Conservation (phyloP, 1,140 invertebrate genomes). For the Conus ventricosus region DNA sequence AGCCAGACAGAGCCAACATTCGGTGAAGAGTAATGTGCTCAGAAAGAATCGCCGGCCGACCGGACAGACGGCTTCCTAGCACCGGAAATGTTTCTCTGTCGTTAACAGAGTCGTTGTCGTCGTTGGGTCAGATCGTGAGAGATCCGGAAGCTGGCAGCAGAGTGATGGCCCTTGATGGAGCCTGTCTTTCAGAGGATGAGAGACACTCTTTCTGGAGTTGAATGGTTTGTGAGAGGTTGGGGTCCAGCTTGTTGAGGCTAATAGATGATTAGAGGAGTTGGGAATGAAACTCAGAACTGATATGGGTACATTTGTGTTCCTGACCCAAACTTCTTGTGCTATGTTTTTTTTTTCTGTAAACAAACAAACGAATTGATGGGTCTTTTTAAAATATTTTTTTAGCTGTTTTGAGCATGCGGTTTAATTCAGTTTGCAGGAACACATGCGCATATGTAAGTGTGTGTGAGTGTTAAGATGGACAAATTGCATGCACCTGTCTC, state of each 20-base stretch:
- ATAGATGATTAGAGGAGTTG: background rate
- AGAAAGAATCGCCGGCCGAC: background rate
- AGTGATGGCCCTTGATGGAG: conserved; percentile 34
- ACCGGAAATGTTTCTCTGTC: conserved; percentile 36
- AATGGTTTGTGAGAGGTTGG: background rate
- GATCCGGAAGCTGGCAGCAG: conserved; percentile 28
- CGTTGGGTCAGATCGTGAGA: conserved; percentile 34
- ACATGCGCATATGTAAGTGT: too few relatives aligned
- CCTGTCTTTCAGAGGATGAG: background rate
- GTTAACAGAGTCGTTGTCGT: conserved; percentile 31
- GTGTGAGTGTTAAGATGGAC: too few relatives aligned
- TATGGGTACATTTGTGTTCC: background rate
- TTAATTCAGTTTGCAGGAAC: too few relatives aligned
- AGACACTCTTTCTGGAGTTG: background rate
- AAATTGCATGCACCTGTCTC: too few relatives aligned
- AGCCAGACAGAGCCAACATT: background rate
- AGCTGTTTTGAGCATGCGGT: too few relatives aligned
- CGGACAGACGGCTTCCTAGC: conserved; percentile 24
- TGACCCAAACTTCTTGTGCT: too few relatives aligned
- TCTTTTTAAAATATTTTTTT: too few relatives aligned
- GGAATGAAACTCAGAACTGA: background rate
- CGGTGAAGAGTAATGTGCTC: background rate
- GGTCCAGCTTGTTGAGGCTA: background rate
- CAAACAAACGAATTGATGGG: too few relatives aligned
- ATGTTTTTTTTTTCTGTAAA: background rate